Conservation (phyloP, 2,888 invertebrate species). For the Epinotia ramella region DNA sequence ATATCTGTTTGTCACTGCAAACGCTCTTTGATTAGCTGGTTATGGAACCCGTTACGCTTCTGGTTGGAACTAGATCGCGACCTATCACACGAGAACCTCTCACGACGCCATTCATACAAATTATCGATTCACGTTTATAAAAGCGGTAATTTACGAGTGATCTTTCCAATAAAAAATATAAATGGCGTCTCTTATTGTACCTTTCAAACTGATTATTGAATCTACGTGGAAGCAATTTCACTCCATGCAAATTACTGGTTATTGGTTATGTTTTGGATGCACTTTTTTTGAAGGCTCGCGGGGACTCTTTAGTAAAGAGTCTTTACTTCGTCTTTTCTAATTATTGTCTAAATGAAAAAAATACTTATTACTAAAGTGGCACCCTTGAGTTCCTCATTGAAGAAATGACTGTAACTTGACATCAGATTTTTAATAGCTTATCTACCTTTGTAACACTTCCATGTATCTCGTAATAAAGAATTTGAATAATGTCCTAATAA, state of each 20-base stretch:
- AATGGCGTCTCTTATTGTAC: not conserved
- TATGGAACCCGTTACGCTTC: constrained; percentile 23
- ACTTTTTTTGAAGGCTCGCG: not conserved
- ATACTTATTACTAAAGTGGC: too few relatives aligned
- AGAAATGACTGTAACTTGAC: not conserved
- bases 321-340: not conserved
- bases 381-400: too few relatives aligned
- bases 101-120: constrained; percentile 69
- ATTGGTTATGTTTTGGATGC: too few relatives aligned
- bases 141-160: not conserved
- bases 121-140: constrained; percentile 27
- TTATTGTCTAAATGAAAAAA: too few relatives aligned
- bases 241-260: not conserved
- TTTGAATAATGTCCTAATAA: constrained; percentile 16
- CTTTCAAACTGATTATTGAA: not conserved
- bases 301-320: too few relatives aligned
- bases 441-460: not conserved
- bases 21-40: constrained; percentile 10
- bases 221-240: not conserved
- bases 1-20: constrained; percentile 19
- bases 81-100: constrained; percentile 72
- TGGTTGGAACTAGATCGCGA: constrained; percentile 54
- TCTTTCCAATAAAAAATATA: not conserved
- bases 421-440: not conserved
- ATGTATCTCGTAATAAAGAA: not conserved